Evolutionary conservation across 1,140 invertebrate genomes (phyloP), one percentile per base, ranked within the genome.

Genomic region (Heliconius himera): DNA sequence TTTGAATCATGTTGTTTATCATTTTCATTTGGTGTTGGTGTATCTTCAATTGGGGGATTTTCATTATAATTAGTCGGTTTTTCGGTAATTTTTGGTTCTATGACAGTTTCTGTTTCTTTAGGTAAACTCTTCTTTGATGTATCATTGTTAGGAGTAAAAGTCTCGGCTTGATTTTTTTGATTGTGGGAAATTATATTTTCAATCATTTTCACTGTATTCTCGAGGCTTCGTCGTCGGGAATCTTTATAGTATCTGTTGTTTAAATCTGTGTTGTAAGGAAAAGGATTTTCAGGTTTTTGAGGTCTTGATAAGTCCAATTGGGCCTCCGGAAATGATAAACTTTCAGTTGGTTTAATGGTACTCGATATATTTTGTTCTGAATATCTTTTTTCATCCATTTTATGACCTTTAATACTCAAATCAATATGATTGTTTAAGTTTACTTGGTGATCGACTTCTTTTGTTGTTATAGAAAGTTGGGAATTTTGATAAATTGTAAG

Each of bases 201-300:
- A 76, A 94, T 91, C 79, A 93, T 84, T 80, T 88, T 90, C 0
- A 94, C 88, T 33, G 92, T 93, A 56, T 92, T 93, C 71, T 92
- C 92, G 66, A 94, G 84, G 70, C 89, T 94, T 75, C 89, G 87
- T 66, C 90, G 81, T 74, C 87, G 86, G 13, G 83, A 81, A 66
- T 81, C 85, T 22, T 85, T 81, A 5, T 74, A 75, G 46, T 78
- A 81, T 73, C 77, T 76, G 20, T 74, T 72, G 46, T 72, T 73
- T 70, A 82, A 73, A 41, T 82, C 81, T 51, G 78, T 41, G 56
- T 77, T 71, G 33, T 74, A 81, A 41, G 38, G 74, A 36, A 33
- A 73, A 73, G 46, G 66, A 73, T 38, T 76, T 6, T 60, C 38
- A 49, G 72, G 54, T 54, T 80, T 80, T 70, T 77, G 72, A 29